These are phyloP conservation scores for Pseudorasbora parva DNA, from an alignment of 2,113 vertebrate genomes.

Conservation along the genomic window DNA sequence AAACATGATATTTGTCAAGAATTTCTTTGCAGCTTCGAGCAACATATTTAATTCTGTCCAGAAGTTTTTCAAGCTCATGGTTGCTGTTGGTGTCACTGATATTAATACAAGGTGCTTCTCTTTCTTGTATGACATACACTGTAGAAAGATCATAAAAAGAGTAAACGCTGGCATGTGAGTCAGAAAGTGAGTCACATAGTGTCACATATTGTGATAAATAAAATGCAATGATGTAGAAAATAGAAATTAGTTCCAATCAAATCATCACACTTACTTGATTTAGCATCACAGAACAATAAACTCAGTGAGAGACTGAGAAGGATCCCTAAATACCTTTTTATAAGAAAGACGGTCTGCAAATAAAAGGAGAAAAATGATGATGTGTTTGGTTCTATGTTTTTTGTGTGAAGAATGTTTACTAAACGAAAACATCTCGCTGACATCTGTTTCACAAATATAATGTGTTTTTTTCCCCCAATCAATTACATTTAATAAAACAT, in stretches of 20 bases:
- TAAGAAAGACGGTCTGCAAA: not conserved
- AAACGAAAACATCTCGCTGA: no score
- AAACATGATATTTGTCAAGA: conserved; percentile 3
- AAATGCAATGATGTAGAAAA: no score
- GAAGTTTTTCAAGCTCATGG: not conserved
- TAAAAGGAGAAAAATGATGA: not conserved
- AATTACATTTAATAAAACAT: no score
- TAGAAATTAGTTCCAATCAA: not conserved
- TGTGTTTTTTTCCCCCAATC: no score
- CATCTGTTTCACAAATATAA: no score
- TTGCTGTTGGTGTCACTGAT: not conserved
- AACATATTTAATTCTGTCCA: not conserved
- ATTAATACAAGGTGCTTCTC: not conserved
- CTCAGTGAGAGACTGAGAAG: not conserved
- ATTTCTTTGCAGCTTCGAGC: conserved; percentile 45
- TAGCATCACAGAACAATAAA: not conserved
- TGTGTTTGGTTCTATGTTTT: no score
- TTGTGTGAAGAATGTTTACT: no score
- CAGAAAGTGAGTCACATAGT: not conserved
- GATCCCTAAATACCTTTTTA: not conserved
- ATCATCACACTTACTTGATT: not conserved
- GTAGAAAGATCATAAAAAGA: no score
- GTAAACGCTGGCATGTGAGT: no score
- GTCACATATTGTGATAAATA: not conserved
- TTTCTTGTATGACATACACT: not conserved